Conservation (phyloP, 2,113 vertebrate genomes). For the Vombatus ursinus region DNA sequence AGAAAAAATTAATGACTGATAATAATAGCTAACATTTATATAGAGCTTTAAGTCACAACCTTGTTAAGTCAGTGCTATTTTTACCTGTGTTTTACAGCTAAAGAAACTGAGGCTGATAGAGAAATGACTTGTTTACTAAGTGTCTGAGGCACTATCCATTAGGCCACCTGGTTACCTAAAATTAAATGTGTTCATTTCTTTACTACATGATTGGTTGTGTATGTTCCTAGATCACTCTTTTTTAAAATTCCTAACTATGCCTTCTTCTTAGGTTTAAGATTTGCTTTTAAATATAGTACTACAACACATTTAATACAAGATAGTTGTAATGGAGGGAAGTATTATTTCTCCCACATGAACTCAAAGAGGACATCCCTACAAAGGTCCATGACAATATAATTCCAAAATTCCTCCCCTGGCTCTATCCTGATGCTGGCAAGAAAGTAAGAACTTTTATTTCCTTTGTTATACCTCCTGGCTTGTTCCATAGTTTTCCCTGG, state of each 20-base stretch:
- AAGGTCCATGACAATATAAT: not conserved
- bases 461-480: not conserved
- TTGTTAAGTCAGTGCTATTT: not conserved
- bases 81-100: not conserved
- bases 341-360: not conserved
- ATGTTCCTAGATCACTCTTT: not conserved
- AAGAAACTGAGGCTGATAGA: not conserved
- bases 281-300: not conserved
- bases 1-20: no score
- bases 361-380: no score
- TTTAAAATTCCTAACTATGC: not conserved
- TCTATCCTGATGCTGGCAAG: not conserved
- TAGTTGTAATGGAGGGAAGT: not conserved
- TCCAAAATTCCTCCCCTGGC: not conserved
- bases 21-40: no score
- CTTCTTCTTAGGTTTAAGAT: not conserved
- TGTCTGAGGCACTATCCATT: not conserved
- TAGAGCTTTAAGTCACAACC: not conserved
- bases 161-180: not conserved
- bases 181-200: not conserved
- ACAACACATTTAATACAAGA: not conserved
- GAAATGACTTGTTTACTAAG: not conserved
- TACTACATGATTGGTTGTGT: not conserved
- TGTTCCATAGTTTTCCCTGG: not conserved
- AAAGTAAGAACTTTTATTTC: not conserved